phyloP scores from a whole-genome alignment of 2,888 invertebrate species.

The Eristalinus sepulchralis region DNA sequence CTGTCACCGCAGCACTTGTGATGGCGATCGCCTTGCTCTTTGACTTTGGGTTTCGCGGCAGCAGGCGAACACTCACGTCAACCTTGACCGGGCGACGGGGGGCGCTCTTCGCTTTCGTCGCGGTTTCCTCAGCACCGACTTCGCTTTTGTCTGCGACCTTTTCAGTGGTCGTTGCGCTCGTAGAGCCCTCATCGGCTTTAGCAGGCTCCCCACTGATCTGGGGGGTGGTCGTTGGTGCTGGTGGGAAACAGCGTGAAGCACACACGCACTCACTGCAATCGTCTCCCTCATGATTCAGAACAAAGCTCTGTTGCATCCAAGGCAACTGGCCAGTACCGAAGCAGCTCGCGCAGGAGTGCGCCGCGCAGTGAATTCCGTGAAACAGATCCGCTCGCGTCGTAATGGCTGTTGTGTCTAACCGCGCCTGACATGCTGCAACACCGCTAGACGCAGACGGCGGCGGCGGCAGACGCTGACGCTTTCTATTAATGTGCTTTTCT shows the following conservation, averaged over 20 bases:
- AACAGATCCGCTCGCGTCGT: constrained; percentile 63
- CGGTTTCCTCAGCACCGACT: constrained; percentile 57
- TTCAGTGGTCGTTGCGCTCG: not conserved
- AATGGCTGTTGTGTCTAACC: constrained; percentile 63
- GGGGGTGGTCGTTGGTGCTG: constrained; percentile 31
- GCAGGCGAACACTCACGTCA: constrained; percentile 89
- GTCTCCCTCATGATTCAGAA: constrained; percentile 74
- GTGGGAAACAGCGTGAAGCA: constrained; percentile 63
- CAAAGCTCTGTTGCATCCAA: constrained; percentile 80
- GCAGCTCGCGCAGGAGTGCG: constrained; percentile 44
- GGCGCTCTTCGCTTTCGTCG: constrained; percentile 72
- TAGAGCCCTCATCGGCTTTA: not conserved
- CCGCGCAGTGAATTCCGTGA: constrained; percentile 48
- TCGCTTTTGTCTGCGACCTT: constrained; percentile 41
- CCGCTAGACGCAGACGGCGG: not conserved
- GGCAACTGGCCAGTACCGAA: constrained; percentile 79
- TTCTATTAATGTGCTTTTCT: constrained; percentile 66
- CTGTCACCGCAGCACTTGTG: not conserved
- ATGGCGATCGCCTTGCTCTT: constrained; percentile 72
- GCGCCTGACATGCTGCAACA: constrained; percentile 29
- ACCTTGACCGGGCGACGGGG: constrained; percentile 85
- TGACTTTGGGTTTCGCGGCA: constrained; percentile 82
- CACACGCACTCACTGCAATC: constrained; percentile 49
- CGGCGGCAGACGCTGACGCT: constrained; percentile 59
- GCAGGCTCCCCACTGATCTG: constrained; percentile 28